These are phyloP conservation scores for Chaetura pelagica DNA, from an alignment of 2,113 vertebrate species.

Conservation along the genomic window DNA sequence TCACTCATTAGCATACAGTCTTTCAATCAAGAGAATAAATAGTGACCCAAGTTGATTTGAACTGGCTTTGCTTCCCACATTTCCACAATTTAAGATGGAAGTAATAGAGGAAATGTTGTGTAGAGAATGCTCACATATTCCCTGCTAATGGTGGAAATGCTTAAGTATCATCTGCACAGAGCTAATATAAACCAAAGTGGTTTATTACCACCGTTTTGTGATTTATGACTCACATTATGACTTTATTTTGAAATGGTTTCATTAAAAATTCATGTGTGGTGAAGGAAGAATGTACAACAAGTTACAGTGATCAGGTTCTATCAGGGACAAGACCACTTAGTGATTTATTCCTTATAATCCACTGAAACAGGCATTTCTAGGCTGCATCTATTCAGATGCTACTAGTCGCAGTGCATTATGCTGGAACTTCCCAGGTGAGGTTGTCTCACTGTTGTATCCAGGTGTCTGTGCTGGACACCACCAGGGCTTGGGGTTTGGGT, in stretches of 20 bases:
- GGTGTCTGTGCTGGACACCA: neutral
- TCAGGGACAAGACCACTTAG: neutral
- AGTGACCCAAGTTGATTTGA: slow-evolving; percentile 58
- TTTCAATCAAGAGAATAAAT: slow-evolving; percentile 76
- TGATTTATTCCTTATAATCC: slow-evolving; percentile 57
- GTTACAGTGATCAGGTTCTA: slow-evolving; percentile 48
- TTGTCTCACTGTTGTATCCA: neutral
- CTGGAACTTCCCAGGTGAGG: slow-evolving; percentile 58
- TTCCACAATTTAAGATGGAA: slow-evolving; percentile 63
- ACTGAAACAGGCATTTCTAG: neutral
- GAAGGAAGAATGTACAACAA: slow-evolving; percentile 60
- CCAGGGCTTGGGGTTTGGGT: neutral
- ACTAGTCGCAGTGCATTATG: neutral
- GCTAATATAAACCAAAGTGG: slow-evolving; percentile 75
- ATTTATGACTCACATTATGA: slow-evolving; percentile 83
- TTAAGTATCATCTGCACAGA: slow-evolving; percentile 49
- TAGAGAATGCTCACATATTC: slow-evolving; percentile 42
- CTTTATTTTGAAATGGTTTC: slow-evolving; percentile 78
- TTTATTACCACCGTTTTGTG: slow-evolving; percentile 72
- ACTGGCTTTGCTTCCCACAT: slow-evolving; percentile 55
- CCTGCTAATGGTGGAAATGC: slow-evolving; percentile 75
- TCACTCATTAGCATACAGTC: slow-evolving; percentile 55
- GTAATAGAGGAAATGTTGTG: slow-evolving; percentile 33
- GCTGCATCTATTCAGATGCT: neutral
- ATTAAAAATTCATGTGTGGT: slow-evolving; percentile 84